Conservation (phyloP, 2,113 vertebrate genomes). For the Amphilophus citrinellus region DNA sequence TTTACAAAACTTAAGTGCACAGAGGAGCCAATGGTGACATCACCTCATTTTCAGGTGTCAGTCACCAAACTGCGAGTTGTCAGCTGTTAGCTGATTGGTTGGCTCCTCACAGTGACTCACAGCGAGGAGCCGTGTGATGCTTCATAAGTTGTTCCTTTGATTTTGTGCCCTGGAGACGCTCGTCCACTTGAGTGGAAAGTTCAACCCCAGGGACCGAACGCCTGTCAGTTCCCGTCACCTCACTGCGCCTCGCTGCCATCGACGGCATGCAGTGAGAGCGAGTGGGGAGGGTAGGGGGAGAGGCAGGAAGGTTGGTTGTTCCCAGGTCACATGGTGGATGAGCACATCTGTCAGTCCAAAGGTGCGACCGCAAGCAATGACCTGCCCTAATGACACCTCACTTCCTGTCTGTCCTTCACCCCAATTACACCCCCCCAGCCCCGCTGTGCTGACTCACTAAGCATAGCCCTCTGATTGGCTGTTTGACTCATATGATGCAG, state of each 20-base stretch:
- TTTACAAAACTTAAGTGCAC: background rate
- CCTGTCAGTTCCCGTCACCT: constrained; percentile 97
- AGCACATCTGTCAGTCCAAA: constrained; percentile 93
- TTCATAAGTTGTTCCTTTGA: constrained; percentile 51
- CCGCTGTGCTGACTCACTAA: background rate
- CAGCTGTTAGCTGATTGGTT: constrained; percentile 26
- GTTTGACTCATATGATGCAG: background rate
- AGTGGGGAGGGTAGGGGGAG: constrained; percentile 41
- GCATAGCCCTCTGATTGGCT: background rate
- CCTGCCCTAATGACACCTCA: constrained; percentile 62
- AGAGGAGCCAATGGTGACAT: background rate
- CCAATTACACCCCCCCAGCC: background rate
- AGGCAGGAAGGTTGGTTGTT: constrained; percentile 39
- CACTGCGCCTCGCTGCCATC: constrained; percentile 82
- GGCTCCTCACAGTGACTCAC: background rate
- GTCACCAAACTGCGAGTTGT: background rate
- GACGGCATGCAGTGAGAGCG: constrained; percentile 59
- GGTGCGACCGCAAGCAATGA: constrained; percentile 86
- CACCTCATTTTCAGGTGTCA: background rate
- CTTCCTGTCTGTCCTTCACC: constrained; percentile 50
- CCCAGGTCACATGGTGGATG: constrained; percentile 92
- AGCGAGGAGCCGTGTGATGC: background rate
- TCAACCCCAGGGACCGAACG: constrained; percentile 90
- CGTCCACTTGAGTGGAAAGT: constrained; percentile 96
- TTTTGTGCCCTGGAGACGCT: constrained; percentile 81